A percentile compares a stretch with the other conserved stretches of the same genome.
Conservation (phyloP, 2,113 vertebrate species). For the Cranoglanis bouderius region DNA sequence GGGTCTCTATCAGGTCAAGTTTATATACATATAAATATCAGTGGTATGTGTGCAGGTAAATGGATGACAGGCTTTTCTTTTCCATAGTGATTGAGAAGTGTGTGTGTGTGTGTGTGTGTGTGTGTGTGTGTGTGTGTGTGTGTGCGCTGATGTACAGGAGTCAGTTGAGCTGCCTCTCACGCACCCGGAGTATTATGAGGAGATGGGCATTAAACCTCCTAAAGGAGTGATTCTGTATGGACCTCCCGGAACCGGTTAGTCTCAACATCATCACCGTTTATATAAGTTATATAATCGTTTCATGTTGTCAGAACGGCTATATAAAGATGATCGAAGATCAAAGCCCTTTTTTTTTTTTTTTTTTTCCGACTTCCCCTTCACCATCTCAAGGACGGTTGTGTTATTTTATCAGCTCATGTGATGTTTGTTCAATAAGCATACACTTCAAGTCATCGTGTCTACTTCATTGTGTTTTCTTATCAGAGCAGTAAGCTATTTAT, state of each 20-base stretch:
- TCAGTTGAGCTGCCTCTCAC: slow-evolving; percentile 98
- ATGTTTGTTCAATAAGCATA: too few species aligned
- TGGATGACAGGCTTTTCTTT: neutral
- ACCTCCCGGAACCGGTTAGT: slow-evolving; percentile 90
- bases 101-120: neutral
- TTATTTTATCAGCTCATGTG: neutral
- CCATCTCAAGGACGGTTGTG: neutral
- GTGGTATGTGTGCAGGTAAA: neutral
- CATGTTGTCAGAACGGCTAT: too few species aligned
- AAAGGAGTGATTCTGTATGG: slow-evolving; percentile 98
- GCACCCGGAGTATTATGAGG: slow-evolving; percentile 97
- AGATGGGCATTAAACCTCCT: slow-evolving; percentile 99
- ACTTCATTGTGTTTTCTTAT: too few species aligned
- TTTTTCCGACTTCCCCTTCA: neutral
- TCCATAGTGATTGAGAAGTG: too few species aligned
- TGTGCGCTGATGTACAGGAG: slow-evolving; percentile 72
- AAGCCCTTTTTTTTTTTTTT: neutral
- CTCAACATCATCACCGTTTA: neutral
- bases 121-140: neutral
- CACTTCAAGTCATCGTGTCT: too few species aligned
- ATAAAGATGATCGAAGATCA: too few species aligned
- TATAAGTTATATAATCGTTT: too few species aligned
- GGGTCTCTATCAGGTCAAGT: too few species aligned
- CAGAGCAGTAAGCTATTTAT: too few species aligned
- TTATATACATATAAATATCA: too few species aligned